phyloP scores from a whole-genome alignment of 2,888 invertebrate genomes.

The Celastrina argiolus region DNA sequence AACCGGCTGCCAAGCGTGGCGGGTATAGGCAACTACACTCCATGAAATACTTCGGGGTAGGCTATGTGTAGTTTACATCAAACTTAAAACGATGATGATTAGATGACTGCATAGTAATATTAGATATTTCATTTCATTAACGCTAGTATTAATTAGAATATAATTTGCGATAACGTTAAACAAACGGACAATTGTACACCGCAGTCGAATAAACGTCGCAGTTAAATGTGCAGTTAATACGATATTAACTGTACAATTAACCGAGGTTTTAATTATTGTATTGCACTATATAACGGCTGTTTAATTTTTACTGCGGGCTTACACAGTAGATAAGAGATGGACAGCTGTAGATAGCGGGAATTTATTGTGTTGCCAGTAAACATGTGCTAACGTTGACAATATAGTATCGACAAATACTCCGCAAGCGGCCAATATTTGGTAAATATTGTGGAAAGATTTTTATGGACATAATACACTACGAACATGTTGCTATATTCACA shows the following conservation, averaged over 20 bases:
- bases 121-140: slow-evolving; percentile 8
- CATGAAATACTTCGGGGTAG: no score
- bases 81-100: no score
- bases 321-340: slow-evolving; percentile 17
- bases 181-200: slow-evolving; percentile 23
- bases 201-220: slow-evolving; percentile 22
- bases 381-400: slow-evolving; percentile 5
- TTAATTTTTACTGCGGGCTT: slow-evolving; percentile 21
- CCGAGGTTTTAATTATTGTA: slow-evolving; percentile 23
- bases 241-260: slow-evolving; percentile 25
- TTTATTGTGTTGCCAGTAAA: background rate
- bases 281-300: slow-evolving; percentile 17
- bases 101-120: background rate
- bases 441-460: background rate
- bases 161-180: slow-evolving; percentile 11
- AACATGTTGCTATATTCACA: background rate
- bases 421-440: background rate
- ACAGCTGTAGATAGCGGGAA: background rate
- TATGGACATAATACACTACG: background rate
- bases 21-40: no score
- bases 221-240: slow-evolving; percentile 25
- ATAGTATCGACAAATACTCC: slow-evolving; percentile 5
- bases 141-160: slow-evolving; percentile 17
- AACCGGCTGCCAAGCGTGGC: no score
- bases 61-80: no score